These are phyloP conservation scores for Pseudorectes ferrugineus DNA, from an alignment of 2,113 vertebrate genomes.

Conservation along the genomic window DNA sequence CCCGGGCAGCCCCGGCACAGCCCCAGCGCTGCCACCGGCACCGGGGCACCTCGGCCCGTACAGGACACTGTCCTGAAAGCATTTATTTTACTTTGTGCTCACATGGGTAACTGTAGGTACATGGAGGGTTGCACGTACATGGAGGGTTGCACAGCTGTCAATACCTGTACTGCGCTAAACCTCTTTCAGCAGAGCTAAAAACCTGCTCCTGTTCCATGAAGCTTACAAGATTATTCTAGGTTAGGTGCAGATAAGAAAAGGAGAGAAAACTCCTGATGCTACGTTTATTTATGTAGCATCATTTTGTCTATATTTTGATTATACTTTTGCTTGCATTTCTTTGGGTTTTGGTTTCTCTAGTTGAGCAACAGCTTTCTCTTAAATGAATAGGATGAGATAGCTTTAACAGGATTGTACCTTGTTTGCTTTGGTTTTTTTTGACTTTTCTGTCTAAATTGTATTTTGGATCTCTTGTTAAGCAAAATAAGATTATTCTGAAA, in stretches of 20 bases:
- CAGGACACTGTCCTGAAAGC: no score
- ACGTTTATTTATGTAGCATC: neutral
- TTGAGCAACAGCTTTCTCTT: neutral
- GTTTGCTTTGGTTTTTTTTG: neutral
- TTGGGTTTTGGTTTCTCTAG: neutral
- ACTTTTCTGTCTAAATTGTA: neutral
- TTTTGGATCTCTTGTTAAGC: neutral
- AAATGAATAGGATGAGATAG: neutral
- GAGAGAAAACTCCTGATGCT: no score
- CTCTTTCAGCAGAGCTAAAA: neutral
- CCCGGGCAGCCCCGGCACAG: neutral
- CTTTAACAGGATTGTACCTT: neutral
- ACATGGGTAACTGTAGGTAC: rapidly evolving
- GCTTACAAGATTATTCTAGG: neutral
- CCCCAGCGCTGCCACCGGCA: rapidly evolving
- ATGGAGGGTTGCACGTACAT: rapidly evolving
- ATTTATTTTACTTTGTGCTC: neutral
- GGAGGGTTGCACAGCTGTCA: neutral
- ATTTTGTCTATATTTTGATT: neutral
- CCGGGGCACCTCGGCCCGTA: rapidly evolving
- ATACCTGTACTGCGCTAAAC: no score
- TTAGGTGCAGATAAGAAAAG: neutral
- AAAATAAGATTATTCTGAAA: neutral
- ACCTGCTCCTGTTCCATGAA: neutral
- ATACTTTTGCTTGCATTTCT: neutral